phyloP scores from a whole-genome alignment of 2,113 vertebrate species.

The rabbit (Oryctolagus cuniculus) region DNA sequence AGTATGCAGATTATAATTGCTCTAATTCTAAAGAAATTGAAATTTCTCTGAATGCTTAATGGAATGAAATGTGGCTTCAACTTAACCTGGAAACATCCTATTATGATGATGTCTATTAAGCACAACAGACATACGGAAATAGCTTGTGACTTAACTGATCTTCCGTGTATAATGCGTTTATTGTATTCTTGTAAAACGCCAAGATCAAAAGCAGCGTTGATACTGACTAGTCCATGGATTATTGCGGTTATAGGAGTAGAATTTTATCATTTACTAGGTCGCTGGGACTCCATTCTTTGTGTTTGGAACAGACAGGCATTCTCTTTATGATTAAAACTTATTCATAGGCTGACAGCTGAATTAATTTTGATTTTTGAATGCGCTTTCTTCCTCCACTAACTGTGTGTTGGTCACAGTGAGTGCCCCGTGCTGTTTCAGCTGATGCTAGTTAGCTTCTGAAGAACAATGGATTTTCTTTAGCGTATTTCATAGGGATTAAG shows the following conservation, averaged over 20 bases:
- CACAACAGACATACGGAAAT: constrained; percentile 58
- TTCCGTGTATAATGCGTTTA: constrained; percentile 26
- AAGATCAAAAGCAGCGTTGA: background rate
- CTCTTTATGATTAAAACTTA: constrained; percentile 24
- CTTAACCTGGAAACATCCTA: constrained; percentile 61
- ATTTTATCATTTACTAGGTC: background rate
- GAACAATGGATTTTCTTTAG: constrained; percentile 22
- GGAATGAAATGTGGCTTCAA: constrained; percentile 83
- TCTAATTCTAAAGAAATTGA: constrained; percentile 80
- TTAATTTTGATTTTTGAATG: constrained; percentile 30
- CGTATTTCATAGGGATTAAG: constrained; percentile 13
- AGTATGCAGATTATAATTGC: constrained; percentile 75
- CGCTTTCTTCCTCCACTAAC: background rate
- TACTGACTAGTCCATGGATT: background rate
- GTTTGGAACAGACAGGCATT: background rate
- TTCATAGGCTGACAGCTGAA: background rate
- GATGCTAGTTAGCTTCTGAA: background rate
- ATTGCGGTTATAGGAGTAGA: background rate
- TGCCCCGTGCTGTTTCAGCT: background rate
- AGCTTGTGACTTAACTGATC: constrained; percentile 36
- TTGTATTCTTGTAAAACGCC: constrained; percentile 25
- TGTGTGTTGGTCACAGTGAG: background rate
- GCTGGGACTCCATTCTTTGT: background rate
- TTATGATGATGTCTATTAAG: constrained; percentile 38
- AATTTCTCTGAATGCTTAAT: constrained; percentile 62